phyloP scores from a whole-genome alignment of 2,797 vertebrate species.

The Ambastaia sidthimunki region DNA sequence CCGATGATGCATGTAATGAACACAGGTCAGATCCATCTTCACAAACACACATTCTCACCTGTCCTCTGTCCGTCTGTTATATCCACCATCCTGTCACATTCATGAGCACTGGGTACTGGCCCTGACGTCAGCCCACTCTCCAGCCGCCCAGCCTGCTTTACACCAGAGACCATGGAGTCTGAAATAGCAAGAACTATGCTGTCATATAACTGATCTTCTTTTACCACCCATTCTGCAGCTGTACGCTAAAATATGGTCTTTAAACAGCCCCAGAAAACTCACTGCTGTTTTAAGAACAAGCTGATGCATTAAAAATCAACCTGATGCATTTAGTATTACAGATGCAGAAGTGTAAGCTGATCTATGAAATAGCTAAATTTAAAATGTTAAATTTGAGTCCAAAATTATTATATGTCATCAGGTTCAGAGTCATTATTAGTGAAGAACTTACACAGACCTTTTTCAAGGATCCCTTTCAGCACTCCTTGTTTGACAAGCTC shows the following conservation, averaged over 20 bases:
- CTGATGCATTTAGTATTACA: too few relatives aligned
- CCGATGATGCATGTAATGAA: too few relatives aligned
- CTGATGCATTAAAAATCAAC: too few relatives aligned
- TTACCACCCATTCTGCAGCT: too few relatives aligned
- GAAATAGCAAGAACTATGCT: conserved; percentile 27
- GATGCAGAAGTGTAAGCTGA: too few relatives aligned
- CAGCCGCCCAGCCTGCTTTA: conserved; percentile 80
- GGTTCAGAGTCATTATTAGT: neutral
- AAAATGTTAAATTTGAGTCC: neutral
- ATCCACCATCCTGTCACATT: conserved; percentile 77
- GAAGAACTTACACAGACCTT: conserved; percentile 81
- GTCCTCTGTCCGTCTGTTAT: conserved; percentile 78
- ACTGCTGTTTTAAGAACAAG: too few relatives aligned
- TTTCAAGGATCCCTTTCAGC: conserved; percentile 97
- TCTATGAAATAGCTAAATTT: neutral
- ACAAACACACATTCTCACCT: conserved; percentile 69
- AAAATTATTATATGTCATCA: neutral
- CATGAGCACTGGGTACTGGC: conserved; percentile 78
- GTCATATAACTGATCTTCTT: neutral
- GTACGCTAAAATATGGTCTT: too few relatives aligned
- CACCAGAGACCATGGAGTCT: conserved; percentile 82
- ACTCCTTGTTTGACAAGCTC: conserved; percentile 97
- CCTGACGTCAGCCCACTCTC: conserved; percentile 80
- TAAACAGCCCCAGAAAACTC: too few relatives aligned
- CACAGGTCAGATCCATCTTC: too few relatives aligned